Evolutionary conservation across 2,888 invertebrate species (phyloP).

Genomic region (Tipula unca): DNA sequence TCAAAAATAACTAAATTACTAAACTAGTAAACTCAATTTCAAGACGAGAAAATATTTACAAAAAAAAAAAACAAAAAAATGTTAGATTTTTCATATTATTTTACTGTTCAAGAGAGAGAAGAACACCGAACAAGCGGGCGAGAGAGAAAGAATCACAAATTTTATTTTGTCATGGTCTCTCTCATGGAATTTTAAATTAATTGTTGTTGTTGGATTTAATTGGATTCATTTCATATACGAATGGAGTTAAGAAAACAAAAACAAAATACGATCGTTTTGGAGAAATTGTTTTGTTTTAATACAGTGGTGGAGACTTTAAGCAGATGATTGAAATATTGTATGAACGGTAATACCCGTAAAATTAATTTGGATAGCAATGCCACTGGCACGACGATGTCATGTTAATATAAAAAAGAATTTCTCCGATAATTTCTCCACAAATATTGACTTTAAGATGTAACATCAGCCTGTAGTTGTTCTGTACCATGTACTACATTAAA

Average conservation of each 20-base stretch:
- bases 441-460: background rate
- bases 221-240: background rate
- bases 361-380: background rate
- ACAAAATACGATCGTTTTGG: background rate
- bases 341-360: background rate
- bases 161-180: background rate
- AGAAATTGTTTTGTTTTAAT: background rate
- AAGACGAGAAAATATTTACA: background rate
- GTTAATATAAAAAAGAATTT: background rate
- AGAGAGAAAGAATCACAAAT: background rate
- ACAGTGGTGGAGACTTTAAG: background rate
- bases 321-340: background rate
- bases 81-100: background rate
- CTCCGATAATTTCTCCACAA: background rate
- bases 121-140: background rate
- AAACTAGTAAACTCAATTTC: background rate
- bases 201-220: background rate
- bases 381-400: background rate
- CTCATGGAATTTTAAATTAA: background rate
- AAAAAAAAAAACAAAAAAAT: background rate
- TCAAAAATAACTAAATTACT: conserved; percentile 1
- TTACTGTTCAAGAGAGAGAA: background rate
- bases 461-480: too few species aligned
- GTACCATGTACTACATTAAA: too few species aligned
- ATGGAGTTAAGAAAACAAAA: background rate